phyloP scores from a whole-genome alignment of 2,113 vertebrate genomes.

The Tinamus guttatus region DNA sequence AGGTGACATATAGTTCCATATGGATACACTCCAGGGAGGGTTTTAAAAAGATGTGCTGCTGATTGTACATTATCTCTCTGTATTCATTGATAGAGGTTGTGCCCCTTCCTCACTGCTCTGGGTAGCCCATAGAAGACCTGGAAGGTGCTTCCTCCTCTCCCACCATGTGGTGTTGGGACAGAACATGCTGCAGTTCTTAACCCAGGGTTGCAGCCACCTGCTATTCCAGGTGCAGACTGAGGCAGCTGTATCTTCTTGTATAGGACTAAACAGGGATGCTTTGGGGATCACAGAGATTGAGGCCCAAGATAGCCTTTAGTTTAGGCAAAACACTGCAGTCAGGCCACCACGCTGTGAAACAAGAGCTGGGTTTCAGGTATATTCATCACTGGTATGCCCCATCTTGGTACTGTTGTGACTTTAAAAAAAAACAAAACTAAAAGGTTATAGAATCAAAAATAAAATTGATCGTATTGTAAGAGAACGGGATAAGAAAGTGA shows the following conservation, averaged over 20 bases:
- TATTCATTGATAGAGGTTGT: neutral
- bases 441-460: neutral
- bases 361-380: neutral
- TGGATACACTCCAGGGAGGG: neutral
- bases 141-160: neutral
- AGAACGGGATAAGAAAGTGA: neutral
- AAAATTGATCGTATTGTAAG: neutral
- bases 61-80: too few relatives aligned
- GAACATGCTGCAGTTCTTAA: neutral
- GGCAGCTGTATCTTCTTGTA: too few relatives aligned
- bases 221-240: too few relatives aligned
- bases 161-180: fast-evolving
- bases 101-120: neutral
- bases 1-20: neutral
- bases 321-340: neutral
- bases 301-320: neutral
- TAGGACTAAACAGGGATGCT: neutral
- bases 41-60: too few relatives aligned
- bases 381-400: neutral
- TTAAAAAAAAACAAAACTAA: neutral
- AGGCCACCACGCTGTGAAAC: neutral
- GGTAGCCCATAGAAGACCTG: neutral
- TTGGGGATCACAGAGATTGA: neutral
- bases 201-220: too few relatives aligned
- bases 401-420: neutral